phyloP scores from a whole-genome alignment of 2,113 vertebrate species.

The Oreochromis aureus region DNA sequence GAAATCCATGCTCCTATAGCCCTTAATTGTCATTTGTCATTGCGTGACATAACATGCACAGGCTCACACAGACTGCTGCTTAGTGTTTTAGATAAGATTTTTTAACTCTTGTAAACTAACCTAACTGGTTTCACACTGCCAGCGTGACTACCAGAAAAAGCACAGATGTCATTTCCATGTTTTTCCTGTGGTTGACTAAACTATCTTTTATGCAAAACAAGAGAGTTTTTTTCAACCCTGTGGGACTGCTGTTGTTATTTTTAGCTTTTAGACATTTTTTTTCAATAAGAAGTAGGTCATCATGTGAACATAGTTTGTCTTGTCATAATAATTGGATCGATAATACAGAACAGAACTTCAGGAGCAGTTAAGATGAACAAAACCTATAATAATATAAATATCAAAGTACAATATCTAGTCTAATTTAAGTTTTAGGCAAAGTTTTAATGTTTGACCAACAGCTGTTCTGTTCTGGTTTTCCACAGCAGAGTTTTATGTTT shows the following conservation, averaged over 20 bases:
- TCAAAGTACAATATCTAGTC: neutral
- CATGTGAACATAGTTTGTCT: neutral
- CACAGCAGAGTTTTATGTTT: neutral
- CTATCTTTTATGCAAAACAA: neutral
- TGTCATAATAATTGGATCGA: neutral
- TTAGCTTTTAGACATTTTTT: neutral
- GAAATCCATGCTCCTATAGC: neutral
- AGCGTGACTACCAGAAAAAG: neutral
- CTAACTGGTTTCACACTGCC: neutral
- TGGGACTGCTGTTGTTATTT: neutral
- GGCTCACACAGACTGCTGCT: neutral
- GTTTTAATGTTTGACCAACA: neutral
- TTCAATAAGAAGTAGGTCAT: neutral
- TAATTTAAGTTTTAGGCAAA: neutral
- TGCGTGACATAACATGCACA: neutral
- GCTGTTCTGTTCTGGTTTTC: neutral
- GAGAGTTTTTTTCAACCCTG: neutral
- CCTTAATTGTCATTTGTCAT: neutral
- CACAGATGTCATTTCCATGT: neutral
- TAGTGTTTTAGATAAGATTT: neutral
- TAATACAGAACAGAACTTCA: neutral
- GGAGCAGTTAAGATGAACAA: neutral
- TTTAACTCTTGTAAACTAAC: neutral
- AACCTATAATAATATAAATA: neutral
- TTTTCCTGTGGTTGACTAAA: neutral